phyloP scores from a whole-genome alignment of 2,888 invertebrate species.

The Trichogramma evanescens region DNA sequence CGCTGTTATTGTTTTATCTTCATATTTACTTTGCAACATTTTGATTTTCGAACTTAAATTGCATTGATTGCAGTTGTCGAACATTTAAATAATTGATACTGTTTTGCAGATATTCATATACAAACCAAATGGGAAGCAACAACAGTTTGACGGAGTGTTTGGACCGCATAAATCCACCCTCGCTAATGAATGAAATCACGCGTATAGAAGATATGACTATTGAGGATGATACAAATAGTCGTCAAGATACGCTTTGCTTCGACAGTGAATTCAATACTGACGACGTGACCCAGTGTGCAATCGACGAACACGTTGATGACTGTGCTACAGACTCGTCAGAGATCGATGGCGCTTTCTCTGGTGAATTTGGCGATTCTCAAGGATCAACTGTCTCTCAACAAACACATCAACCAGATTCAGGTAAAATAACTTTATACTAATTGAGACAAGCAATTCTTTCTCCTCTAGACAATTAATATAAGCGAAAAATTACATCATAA shows the following conservation, averaged over 20 bases:
- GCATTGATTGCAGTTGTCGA: no score
- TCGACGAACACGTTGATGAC: constrained; percentile 31
- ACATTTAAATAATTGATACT: background rate
- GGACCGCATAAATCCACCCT: constrained; percentile 66
- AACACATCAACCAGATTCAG: constrained; percentile 37
- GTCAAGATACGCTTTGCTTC: constrained; percentile 51
- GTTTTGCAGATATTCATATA: constrained; percentile 32
- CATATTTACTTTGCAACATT: background rate
- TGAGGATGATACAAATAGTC: constrained; percentile 45
- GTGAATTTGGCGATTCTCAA: constrained; percentile 59
- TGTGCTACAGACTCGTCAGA: constrained; percentile 58
- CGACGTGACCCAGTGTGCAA: constrained; percentile 27
- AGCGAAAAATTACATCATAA: no score
- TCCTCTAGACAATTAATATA: no score
- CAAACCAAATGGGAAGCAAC: constrained; percentile 44
- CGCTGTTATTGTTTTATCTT: no score
- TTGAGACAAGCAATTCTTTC: no score
- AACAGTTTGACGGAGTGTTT: constrained; percentile 54
- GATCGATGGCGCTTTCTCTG: constrained; percentile 59
- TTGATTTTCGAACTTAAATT: no score
- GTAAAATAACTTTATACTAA: background rate
- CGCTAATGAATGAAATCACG: constrained; percentile 64
- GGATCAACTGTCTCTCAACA: constrained; percentile 69
- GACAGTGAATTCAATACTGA: constrained; percentile 51
- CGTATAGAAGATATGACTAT: constrained; percentile 50